Evolutionary conservation across 2,888 invertebrate genomes (phyloP), one percentile per base, ranked within the genome.

Genomic region (Eucera pruinosa): DNA sequence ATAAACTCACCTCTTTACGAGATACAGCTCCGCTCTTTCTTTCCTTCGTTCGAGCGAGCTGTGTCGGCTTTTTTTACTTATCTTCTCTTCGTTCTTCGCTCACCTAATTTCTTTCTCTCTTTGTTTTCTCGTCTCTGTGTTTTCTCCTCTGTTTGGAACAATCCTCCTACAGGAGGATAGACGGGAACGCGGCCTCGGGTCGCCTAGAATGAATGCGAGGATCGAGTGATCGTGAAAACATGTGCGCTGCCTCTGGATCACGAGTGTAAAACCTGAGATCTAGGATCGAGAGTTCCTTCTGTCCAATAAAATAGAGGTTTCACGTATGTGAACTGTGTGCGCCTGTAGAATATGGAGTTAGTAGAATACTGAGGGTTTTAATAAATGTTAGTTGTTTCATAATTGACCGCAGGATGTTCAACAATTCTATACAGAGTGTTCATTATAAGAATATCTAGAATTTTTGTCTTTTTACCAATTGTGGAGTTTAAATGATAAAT

Each of bases 131-230:
- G 36, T 39, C 45, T 70, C 36, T 67, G 33, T 70, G 25, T 33
- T 39, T 18, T 52, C 30, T 48, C 43, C 54, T 62, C 30, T 15
- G 65, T 62, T 9, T 39, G 50, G 61, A 55, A 58, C 52, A 67
- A 68, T 70, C 66, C 64, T 70, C 62, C 52, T 33, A 36, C 30
- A 57, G 25, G 70, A 45, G 64, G 65, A 57, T 72, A 69, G 48
- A 20, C 72, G 47, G 41, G 64, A 60, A 57, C 66, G 55, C 60
- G 77, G 55, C 77, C 54, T 47, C 52, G 50, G 48, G 65, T 39
- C 80, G 69, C 30, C 43, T 47, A 23, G 65, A 62, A 68, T 66
- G 66, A 71, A 55, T 83, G 71, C 13, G 47, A 41, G 54, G 58
- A 78, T 43, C 39, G 68, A 54, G 70, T 74, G 58, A 58, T 61